Evolutionary conservation across 2,888 invertebrate genomes (phyloP).

Genomic region (Ypsolopha scabrella): DNA sequence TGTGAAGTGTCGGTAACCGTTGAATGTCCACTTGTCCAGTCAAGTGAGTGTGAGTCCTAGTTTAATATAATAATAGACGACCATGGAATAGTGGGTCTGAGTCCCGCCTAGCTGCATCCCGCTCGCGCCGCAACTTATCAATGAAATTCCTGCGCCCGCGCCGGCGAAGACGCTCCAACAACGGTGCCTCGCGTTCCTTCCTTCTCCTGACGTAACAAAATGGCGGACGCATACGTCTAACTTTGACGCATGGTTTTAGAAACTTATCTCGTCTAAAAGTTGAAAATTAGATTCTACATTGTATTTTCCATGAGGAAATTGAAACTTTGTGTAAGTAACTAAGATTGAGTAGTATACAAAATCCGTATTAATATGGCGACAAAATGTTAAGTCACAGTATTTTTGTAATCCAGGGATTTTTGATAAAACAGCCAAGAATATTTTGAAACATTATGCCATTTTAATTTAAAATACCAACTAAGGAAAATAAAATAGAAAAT

Average conservation of each 20-base stretch:
- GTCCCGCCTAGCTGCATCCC: slow-evolving; percentile 39
- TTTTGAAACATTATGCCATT: no score
- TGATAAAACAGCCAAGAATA: no score
- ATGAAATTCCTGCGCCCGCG: slow-evolving; percentile 54
- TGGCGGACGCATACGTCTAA: slow-evolving; percentile 32
- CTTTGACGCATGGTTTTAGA: background rate
- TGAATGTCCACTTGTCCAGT: background rate
- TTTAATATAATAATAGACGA: slow-evolving; percentile 2
- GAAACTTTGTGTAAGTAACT: no score
- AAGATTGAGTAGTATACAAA: no score
- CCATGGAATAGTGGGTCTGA: background rate
- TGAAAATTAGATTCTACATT: no score
- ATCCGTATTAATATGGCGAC: no score
- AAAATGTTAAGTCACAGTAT: no score
- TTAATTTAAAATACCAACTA: background rate
- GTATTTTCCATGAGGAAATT: no score
- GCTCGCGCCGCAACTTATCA: slow-evolving; percentile 56
- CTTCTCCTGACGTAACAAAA: slow-evolving; percentile 55
- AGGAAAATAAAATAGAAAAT: background rate
- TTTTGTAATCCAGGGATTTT: no score
- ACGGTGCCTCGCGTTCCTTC: slow-evolving; percentile 53
- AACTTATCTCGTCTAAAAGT: no score
- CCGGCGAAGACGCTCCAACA: slow-evolving; percentile 26
- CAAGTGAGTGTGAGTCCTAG: slow-evolving; percentile 3
- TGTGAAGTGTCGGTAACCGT: no score